These are phyloP conservation scores for Eurypyga helias DNA, from an alignment of 2,113 vertebrate species.

Conservation along the genomic window DNA sequence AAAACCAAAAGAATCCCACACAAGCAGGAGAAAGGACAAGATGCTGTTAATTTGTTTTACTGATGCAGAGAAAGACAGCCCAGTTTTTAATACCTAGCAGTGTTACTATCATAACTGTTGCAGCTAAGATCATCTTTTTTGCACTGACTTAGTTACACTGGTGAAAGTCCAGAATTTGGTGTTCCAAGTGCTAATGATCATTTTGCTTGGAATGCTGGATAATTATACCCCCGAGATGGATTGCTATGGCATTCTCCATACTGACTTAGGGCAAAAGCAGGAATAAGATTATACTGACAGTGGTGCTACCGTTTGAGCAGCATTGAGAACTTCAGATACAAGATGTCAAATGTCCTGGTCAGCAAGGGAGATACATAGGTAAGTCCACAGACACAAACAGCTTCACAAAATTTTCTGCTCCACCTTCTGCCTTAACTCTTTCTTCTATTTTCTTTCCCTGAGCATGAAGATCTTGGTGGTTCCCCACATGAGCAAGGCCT, in stretches of 20 bases:
- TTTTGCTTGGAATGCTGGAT: background rate
- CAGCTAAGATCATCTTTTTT: background rate
- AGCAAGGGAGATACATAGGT: background rate
- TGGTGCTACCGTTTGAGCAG: background rate
- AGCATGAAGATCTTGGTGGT: background rate
- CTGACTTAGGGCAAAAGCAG: background rate
- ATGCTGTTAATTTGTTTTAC: background rate
- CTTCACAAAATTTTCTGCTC: background rate
- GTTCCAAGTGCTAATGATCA: background rate
- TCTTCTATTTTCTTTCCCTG: background rate
- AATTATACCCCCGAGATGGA: rapidly evolving
- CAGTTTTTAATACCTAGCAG: background rate
- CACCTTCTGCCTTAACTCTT: background rate
- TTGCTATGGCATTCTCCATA: background rate
- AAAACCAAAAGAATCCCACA: background rate
- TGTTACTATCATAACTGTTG: background rate
- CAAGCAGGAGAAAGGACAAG: background rate
- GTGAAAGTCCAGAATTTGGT: background rate
- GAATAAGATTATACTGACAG: background rate
- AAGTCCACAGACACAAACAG: background rate
- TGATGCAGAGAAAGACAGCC: background rate
- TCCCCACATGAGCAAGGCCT: rapidly evolving
- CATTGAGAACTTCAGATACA: background rate
- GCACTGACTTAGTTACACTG: background rate
- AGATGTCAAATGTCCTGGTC: background rate